These are phyloP conservation scores for Vanacampus margaritifer DNA, from an alignment of 2,113 vertebrate species.

Conservation along the genomic window DNA sequence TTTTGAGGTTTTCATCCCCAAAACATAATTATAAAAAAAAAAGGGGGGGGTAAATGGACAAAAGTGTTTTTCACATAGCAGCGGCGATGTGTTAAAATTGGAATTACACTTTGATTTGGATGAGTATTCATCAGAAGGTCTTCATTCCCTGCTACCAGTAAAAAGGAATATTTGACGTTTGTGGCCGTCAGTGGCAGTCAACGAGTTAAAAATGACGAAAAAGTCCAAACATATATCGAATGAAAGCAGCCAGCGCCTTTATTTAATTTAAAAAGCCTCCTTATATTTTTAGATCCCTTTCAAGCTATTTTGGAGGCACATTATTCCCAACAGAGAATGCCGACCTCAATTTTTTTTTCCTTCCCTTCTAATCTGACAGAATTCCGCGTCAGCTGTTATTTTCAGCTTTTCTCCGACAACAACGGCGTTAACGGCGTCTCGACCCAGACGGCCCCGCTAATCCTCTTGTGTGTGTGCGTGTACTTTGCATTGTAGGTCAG, in stretches of 20 bases:
- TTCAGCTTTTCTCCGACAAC: constrained; percentile 1
- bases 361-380: not conserved
- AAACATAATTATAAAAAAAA: too few species aligned
- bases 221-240: not conserved
- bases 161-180: too few species aligned
- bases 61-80: too few species aligned
- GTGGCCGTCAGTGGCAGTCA: too few species aligned
- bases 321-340: not conserved
- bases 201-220: not conserved
- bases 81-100: too few species aligned
- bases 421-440: constrained; percentile 38
- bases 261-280: not conserved
- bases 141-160: too few species aligned
- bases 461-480: constrained; percentile 41
- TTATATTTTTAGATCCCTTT: not conserved
- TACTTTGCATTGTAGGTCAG: constrained; percentile 45
- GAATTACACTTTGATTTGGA: too few species aligned
- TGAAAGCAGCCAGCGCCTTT: not conserved
- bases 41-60: too few species aligned
- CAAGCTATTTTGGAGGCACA: not conserved
- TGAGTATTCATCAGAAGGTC: too few species aligned
- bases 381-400: constrained; percentile 1
- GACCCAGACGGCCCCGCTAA: constrained; percentile 47
- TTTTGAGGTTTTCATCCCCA: too few species aligned
- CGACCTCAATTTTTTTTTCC: not conserved